These are phyloP conservation scores for Rhodophaea formosa DNA, from an alignment of 2,888 invertebrate genomes.

Conservation along the genomic window DNA sequence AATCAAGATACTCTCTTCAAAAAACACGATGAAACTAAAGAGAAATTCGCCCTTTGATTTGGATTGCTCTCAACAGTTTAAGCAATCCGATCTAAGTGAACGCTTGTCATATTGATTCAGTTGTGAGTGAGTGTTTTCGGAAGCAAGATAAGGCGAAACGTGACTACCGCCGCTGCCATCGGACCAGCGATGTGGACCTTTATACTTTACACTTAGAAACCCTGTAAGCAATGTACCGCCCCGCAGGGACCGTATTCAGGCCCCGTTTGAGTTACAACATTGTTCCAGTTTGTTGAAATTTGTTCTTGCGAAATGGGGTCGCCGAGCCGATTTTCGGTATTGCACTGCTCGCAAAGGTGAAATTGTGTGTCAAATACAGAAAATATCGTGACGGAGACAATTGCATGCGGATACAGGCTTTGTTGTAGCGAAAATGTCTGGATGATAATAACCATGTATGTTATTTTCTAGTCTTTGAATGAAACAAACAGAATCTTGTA, in stretches of 20 bases:
- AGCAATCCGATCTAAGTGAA: conserved; percentile 64
- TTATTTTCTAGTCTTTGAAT: no score
- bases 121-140: conserved; percentile 65
- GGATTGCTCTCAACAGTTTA: conserved; percentile 33
- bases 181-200: conserved; percentile 57
- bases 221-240: conserved; percentile 40
- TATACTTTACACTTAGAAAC: conserved; percentile 44
- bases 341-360: conserved; percentile 24
- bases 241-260: conserved; percentile 27
- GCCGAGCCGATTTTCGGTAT: conserved; percentile 21
- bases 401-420: conserved; percentile 25
- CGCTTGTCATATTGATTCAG: conserved; percentile 70
- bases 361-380: conserved; percentile 28
- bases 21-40: conserved; percentile 7
- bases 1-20: neutral
- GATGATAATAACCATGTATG: neutral
- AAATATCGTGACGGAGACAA: conserved; percentile 18
- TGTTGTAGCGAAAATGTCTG: neutral
- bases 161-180: conserved; percentile 50
- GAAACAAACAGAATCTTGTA: no score
- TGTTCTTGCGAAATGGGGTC: conserved; percentile 24
- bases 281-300: conserved; percentile 34
- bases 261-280: conserved; percentile 34
- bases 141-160: conserved; percentile 67
- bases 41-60: conserved; percentile 20